Evolutionary conservation across 30 jellyfish, hydroid and myxozoan species (phyloP).

Genomic region (Chrysaora quinquecirrha): DNA sequence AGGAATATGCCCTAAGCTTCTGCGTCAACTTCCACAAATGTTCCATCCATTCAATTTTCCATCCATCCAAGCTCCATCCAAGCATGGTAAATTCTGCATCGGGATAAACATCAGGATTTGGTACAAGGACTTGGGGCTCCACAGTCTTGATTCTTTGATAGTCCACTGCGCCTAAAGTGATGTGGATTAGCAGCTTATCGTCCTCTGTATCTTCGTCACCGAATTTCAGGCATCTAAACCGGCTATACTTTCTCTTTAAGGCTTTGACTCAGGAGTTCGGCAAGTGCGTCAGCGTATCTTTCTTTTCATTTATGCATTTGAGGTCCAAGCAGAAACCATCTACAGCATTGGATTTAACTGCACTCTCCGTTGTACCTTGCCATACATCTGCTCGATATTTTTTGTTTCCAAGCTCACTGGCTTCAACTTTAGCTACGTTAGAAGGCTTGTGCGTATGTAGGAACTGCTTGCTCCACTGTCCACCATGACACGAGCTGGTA

Average conservation of each 20-base stretch:
- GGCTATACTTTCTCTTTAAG: conserved; percentile 48
- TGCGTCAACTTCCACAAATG: conserved; percentile 27
- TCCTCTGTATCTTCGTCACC: conserved; percentile 58
- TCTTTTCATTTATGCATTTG: conserved; percentile 39
- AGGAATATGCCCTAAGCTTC: conserved; percentile 51
- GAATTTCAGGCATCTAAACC: conserved; percentile 37
- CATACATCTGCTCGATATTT: conserved; percentile 50
- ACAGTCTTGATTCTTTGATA: conserved; percentile 45
- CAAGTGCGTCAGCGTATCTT: conserved; percentile 37
- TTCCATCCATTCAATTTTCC: conserved; percentile 55
- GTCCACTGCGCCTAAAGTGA: conserved; percentile 66
- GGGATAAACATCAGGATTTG: conserved; percentile 55
- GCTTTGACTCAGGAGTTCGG: conserved; percentile 50
- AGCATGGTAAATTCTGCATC: conserved; percentile 70
- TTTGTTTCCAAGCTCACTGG: conserved; percentile 21
- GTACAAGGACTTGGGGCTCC: conserved; percentile 68
- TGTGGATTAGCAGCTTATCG: conserved; percentile 57
- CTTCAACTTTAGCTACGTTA: conserved; percentile 18
- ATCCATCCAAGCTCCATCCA: conserved; percentile 67
- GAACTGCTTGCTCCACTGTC: conserved; percentile 35
- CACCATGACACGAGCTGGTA: conserved; percentile 16
- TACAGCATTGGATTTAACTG: conserved; percentile 19
- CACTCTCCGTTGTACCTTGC: conserved; percentile 28
- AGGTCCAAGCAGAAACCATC: conserved; percentile 22
- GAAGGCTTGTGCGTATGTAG: conserved; percentile 34